These are phyloP conservation scores for Caradrina kadenii DNA, from an alignment of 2,888 invertebrate species.

Conservation along the genomic window DNA sequence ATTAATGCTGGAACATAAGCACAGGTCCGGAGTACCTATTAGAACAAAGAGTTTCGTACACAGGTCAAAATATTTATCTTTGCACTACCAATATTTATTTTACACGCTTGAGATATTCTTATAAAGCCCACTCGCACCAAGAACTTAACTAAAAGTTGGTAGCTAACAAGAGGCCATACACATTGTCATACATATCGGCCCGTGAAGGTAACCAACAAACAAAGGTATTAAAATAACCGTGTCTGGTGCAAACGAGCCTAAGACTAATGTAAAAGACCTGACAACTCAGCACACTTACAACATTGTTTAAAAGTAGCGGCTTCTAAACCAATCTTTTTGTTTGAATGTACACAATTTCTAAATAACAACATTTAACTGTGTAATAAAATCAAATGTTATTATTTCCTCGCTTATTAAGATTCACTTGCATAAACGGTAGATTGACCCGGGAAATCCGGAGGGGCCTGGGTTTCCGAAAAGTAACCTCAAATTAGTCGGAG, in stretches of 20 bases:
- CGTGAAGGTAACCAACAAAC: too few relatives aligned
- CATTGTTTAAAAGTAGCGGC: too few relatives aligned
- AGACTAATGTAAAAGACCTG: too few relatives aligned
- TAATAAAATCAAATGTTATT: slow-evolving; percentile 56
- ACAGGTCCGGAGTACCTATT: background rate
- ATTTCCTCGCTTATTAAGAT: slow-evolving; percentile 58
- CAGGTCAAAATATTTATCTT: background rate
- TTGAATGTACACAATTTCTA: background rate
- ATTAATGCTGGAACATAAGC: background rate
- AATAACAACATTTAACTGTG: slow-evolving; percentile 20
- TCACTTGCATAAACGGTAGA: slow-evolving; percentile 62
- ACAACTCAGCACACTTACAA: too few relatives aligned
- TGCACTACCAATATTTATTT: background rate
- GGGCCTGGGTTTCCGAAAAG: slow-evolving; percentile 69
- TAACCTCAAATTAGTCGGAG: slow-evolving; percentile 81
- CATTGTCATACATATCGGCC: too few relatives aligned
- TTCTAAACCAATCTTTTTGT: background rate
- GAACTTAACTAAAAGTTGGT: background rate
- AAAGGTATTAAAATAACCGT: too few relatives aligned
- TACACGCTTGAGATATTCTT: background rate
- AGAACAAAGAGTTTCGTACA: background rate
- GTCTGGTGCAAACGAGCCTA: too few relatives aligned
- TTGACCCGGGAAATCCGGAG: slow-evolving; percentile 70
- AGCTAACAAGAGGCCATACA: too few relatives aligned
- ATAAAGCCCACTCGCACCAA: background rate